Evolutionary conservation across 2,888 invertebrate species (phyloP), one percentile per base, ranked within the genome.

Genomic region (Drosophila mettleri): DNA sequence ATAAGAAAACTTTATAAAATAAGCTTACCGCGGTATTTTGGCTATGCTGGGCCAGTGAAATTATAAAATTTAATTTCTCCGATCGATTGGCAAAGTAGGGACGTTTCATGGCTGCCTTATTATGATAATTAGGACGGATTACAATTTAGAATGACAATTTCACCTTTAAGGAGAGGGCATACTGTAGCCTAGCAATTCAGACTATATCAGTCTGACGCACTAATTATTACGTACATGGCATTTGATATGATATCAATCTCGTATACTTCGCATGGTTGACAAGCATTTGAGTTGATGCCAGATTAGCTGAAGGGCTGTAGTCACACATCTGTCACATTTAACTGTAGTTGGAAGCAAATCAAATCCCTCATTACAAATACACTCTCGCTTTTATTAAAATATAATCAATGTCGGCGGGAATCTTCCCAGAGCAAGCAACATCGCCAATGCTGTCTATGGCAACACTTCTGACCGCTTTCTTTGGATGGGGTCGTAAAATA

Each of bases 311-410:
- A 0, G 14, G 14, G 0, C 4, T 14, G 6, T n/a, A n/a, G 7
- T 34, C n/a, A 34, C n/a, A 8, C 7, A 8, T 34, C 8, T 7
- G n/a, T n/a, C 34, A 18, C 3, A 33, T 14, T 33, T 33, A 0
- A 9, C 29, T 14, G 12, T 14, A 12, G 14, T 4, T 16, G 16
- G 20, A 22, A 20, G 4, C 9, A 2, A 43, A n/a, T 43, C 0
- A 12, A 46, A 16, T 29, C 27, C 27, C 16, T 31, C 5, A 20
- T 14, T 43, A 12, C 6, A 49, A 71, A 39, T 43, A 9, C 36
- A 27, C 29, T 31, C 58, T 54, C 58, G 68, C 62, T 24, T 58
- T 16, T 31, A 46, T 38, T 31, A 4, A 33, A 29, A 31, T n/a
- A 18, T 49, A 22, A 18, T 24, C 24, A 38, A 49, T 10, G 12